Evolutionary conservation across 2,113 vertebrate genomes (phyloP), one percentile per base, ranked within the genome.

Genomic region (Oreotrochilus melanogaster): DNA sequence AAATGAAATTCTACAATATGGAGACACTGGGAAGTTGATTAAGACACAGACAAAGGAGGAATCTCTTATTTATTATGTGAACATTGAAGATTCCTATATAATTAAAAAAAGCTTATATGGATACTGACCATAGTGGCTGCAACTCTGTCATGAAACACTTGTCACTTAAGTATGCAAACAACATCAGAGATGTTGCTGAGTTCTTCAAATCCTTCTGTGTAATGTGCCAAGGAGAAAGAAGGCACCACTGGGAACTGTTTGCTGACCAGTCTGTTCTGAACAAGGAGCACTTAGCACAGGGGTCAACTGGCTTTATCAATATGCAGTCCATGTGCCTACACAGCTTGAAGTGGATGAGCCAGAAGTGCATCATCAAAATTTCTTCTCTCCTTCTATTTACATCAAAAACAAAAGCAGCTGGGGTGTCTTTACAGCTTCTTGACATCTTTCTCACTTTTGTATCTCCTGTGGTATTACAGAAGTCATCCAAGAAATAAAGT

Each of bases 51-150:
- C 1, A 3, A 35, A 66, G 81, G 7, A 73, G 10, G 12, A 78
- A 28, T 70, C 27, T 62, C 22, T 22, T 33, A 30, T 11, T 4
- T 43, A 71, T 23, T 45, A 33, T 25, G 13, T 54, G 51, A 54
- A 13, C 42, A 74, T 42, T 0, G 0, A 80, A 21, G 9, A n/a
- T 47, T 50, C 1, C 12, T 35, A 9, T 72, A 42, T 24, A 6
- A 67, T 33, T 33, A 21, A 37, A 47, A 47, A 78, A 89, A 35
- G 10, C 18, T 42, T 16, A 24, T n/a, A n/a, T 6, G 5, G 8
- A 17, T 53, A 7, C 43, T 43, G 18, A 31, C 24, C 31, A 18
- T 0, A 4, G 10, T 1, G 1, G 33, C 33, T 2, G 1, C 0
- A 0, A 61, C 31, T 2, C 1, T 57, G n/a, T 27, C 47, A 31